These are phyloP conservation scores for Pempheris klunzingeri DNA, from an alignment of 2,797 vertebrate species.

Conservation along the genomic window DNA sequence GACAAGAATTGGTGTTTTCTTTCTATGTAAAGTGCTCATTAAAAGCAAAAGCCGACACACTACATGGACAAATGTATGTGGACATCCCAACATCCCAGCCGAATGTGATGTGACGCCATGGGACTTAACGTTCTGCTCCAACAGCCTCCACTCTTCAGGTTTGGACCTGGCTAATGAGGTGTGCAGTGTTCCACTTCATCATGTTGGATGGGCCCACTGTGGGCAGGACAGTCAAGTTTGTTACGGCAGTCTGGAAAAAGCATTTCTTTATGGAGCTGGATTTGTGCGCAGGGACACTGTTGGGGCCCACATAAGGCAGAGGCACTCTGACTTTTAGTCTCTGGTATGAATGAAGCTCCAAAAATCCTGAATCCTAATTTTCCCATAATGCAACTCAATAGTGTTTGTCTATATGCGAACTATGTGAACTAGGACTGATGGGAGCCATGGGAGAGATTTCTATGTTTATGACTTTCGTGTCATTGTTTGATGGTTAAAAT, in stretches of 20 bases:
- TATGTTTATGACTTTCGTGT: background rate
- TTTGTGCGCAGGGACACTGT: too few species aligned
- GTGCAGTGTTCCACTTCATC: background rate
- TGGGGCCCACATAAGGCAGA: background rate
- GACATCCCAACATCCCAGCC: background rate
- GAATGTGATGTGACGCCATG: background rate
- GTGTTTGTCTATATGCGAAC: background rate
- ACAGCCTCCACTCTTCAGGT: too few species aligned
- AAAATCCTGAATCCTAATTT: background rate
- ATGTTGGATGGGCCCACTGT: background rate
- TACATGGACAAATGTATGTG: background rate
- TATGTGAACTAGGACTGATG: too few species aligned
- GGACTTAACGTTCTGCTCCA: too few species aligned
- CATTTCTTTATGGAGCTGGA: too few species aligned
- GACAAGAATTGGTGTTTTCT: slow-evolving; percentile 44
- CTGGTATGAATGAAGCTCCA: background rate
- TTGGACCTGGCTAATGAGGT: background rate
- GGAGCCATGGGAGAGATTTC: background rate
- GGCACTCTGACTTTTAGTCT: background rate
- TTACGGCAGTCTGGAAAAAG: too few species aligned
- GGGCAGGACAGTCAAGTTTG: too few species aligned
- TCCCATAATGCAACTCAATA: background rate
- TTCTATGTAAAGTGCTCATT: slow-evolving; percentile 52
- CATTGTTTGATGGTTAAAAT: background rate
- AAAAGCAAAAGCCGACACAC: slow-evolving; percentile 30